Conservation (phyloP, 2,113 vertebrate species). For the Panthera leo region DNA sequence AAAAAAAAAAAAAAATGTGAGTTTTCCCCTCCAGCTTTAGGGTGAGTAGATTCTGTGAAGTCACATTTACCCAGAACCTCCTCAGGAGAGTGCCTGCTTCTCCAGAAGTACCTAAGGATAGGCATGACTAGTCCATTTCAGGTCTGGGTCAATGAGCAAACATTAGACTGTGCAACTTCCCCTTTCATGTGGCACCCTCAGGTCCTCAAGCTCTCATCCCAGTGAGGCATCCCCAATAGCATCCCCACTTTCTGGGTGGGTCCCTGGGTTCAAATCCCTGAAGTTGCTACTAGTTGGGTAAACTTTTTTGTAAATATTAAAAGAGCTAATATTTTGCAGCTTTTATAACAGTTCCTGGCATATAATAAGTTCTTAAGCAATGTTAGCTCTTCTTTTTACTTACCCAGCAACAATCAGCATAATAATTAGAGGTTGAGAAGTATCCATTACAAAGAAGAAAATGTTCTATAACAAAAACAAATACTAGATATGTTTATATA, state of each 20-base stretch:
- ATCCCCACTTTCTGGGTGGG: too few species aligned
- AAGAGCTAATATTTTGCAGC: neutral
- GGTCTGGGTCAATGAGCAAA: neutral
- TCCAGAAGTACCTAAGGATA: neutral
- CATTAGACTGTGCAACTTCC: rapidly evolving
- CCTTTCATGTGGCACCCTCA: neutral
- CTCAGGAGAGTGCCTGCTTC: neutral
- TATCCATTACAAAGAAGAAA: neutral
- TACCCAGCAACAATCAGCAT: neutral
- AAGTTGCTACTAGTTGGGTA: neutral
- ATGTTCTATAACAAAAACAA: neutral
- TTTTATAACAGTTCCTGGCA: neutral
- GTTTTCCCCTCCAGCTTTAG: neutral
- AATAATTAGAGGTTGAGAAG: neutral
- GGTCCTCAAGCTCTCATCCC: neutral
- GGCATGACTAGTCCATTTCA: neutral
- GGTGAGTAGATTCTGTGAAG: neutral
- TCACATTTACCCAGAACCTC: neutral
- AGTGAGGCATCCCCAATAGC: neutral
- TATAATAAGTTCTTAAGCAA: neutral
- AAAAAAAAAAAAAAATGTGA: neutral
- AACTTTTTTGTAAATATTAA: neutral
- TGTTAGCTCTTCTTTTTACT: neutral
- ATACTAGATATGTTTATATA: neutral
- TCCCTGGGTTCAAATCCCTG: neutral